Evolutionary conservation across 2,113 vertebrate genomes (phyloP), one percentile per base, ranked within the genome.

Genomic region (Carassius auratus): DNA sequence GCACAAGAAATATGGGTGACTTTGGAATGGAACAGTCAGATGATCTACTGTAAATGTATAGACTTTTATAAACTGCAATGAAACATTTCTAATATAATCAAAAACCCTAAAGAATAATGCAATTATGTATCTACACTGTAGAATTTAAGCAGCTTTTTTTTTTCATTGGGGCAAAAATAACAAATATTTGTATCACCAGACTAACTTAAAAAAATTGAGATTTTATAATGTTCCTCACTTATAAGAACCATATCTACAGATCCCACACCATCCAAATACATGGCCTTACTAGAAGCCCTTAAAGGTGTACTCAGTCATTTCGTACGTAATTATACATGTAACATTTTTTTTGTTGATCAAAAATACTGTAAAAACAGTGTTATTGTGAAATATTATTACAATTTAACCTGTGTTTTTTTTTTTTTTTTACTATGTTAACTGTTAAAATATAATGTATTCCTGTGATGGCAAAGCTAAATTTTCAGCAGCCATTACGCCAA

Each of bases 1-100:
- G 66, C 55, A 8, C 76, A 80, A 83, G 74, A 83, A 19, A 26
- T 45, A 81, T 45, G 66, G 76, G 59, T 57, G 57, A 38, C 7
- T 4, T 21, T 45, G 64, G 17, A 17, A 45, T 62, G 73, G n/a
- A 77, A 76, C 13, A 45, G n/a, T n/a, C 1, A 5, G 33, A 14
- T 75, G 38, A 45, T 74, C 10, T 14, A 30, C 30, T 30, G 30
- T 30, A n/a, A 8, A 74, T 74, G 42, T 15, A 26, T 48, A 15
- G 6, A 75, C 5, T 50, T 75, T 75, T 75, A 75, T 75, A 38
- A 68, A 52, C 15, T 48, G 38, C 74, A 83, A 42, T n/a, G 13
- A 36, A 52, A 66, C 14, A 68, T 36, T 19, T 55, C 4, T 19
- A 59, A 50, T 13, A 71, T 50, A 3, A 36, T 73, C 6, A 4